These are phyloP conservation scores for Cheirogaleus medius DNA, from an alignment of 2,113 vertebrate genomes.

Conservation along the genomic window DNA sequence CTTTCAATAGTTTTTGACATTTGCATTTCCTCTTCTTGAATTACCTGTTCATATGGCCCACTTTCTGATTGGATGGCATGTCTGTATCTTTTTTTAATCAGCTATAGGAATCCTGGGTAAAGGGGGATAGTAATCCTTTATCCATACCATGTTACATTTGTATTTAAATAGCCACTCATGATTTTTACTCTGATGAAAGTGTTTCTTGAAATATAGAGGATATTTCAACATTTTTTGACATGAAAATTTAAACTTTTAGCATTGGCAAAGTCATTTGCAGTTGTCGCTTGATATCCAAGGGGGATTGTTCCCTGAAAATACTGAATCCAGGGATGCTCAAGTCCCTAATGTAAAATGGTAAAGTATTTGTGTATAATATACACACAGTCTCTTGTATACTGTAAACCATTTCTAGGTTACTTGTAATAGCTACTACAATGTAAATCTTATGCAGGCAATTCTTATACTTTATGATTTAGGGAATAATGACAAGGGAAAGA, in stretches of 20 bases:
- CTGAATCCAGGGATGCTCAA: neutral
- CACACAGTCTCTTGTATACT: neutral
- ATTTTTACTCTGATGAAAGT: neutral
- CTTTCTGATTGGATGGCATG: neutral
- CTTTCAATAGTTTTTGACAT: neutral
- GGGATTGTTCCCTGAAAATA: neutral
- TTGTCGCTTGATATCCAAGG: neutral
- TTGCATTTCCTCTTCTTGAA: neutral
- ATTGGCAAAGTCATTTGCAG: neutral
- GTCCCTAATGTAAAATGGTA: neutral
- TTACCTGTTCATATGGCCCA: neutral
- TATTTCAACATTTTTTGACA: neutral
- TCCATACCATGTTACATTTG: neutral
- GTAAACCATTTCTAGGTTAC: neutral
- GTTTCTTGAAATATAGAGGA: neutral
- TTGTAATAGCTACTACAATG: neutral
- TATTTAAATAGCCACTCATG: neutral
- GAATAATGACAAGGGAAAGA: neutral
- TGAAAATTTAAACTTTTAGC: neutral
- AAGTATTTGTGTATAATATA: neutral
- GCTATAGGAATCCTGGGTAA: neutral
- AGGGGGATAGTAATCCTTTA: neutral
- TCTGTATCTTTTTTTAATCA: neutral
- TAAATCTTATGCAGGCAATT: neutral
- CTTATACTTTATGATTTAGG: neutral